Evolutionary conservation across 2,888 invertebrate species (phyloP), one percentile per base, ranked within the genome.

Genomic region (Frankliniella fusca): DNA sequence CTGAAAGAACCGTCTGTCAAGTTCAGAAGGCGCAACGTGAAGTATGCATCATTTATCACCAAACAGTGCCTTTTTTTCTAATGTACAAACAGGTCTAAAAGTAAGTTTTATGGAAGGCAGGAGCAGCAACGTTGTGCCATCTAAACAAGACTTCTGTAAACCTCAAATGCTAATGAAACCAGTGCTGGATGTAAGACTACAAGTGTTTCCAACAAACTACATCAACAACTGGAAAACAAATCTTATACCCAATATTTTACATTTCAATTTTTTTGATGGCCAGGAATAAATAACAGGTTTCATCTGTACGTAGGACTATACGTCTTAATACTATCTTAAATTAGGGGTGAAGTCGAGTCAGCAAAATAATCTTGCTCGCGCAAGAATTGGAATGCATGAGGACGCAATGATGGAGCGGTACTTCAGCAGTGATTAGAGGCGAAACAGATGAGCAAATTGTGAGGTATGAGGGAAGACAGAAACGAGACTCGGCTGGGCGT

Each of bases 261-360:
- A 76, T 76, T 12, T 11, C 5, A 20, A 54, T 15, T 54, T 38
- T 38, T 38, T 38, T 38, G 38, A 38, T 61, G 61, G 61, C 61
- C 23, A 27, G 70, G 12, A 76, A 76, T 76, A 76, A 76, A 76
- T 76, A 76, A 38, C 23, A 70, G 23, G 70, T 76, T n/a, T 76
- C 12, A 76, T 23, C 70, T 27, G 70, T 27, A 76, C 9, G 70
- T 23, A 23, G 27, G 27, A 76, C 12, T 5, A 23, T 27, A 7
- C 27, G 5, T 23, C 70, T 76, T 76, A 76, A 76, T 12, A 61
- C 61, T 61, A 61, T 20, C 61, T 61, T 61, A 61, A 61, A 18
- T 61, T 61, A 61, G n/a, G 61, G n/a, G 61, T 18, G 61, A 61
- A 20, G 61, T 61, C n/a, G 61, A 61, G 18, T 61, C 61, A 61